Evolutionary conservation across 2,113 vertebrate genomes (phyloP).

Genomic region (Hemibates koningsi): DNA sequence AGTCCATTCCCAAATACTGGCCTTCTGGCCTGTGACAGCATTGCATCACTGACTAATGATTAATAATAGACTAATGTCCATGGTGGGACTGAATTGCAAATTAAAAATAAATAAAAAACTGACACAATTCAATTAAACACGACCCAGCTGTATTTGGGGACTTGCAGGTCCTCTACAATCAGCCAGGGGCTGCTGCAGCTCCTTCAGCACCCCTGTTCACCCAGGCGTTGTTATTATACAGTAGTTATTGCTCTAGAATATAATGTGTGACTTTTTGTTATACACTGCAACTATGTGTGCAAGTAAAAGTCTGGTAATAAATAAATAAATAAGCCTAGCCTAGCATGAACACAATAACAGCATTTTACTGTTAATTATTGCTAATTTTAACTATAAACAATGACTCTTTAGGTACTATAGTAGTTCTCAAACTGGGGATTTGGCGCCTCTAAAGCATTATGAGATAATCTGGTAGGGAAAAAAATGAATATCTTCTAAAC

Average conservation of each 20-base stretch:
- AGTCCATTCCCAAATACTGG: neutral
- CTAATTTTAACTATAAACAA: neutral
- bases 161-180: neutral
- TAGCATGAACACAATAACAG: neutral
- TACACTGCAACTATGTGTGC: neutral
- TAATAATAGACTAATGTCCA: neutral
- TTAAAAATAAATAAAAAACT: neutral
- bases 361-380: neutral
- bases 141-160: neutral
- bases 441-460: fast-evolving
- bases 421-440: neutral
- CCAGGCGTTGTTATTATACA: neutral
- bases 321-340: neutral
- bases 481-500: neutral
- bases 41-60: neutral
- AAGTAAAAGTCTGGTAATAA: neutral
- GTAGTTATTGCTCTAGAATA: neutral
- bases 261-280: neutral
- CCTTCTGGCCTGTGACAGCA: neutral
- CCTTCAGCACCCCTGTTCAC: neutral
- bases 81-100: neutral
- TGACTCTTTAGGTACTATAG: neutral
- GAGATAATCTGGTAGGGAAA: neutral
- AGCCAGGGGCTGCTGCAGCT: neutral
- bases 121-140: neutral